These are phyloP conservation scores for Mnemiopsis leidyi DNA, from an alignment of 37 sponge, comb jelly and placozoan species.

Conservation along the genomic window DNA sequence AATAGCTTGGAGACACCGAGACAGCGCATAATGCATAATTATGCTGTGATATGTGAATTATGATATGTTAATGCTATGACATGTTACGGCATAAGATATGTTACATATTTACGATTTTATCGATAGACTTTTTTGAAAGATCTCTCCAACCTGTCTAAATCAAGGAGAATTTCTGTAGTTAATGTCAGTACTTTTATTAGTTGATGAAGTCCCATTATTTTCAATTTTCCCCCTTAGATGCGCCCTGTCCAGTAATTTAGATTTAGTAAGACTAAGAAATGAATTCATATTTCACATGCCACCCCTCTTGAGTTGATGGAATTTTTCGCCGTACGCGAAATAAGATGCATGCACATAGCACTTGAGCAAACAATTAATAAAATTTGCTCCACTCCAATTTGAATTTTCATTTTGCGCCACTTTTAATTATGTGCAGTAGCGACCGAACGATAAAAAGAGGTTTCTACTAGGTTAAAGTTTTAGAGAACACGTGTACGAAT, in stretches of 20 bases:
- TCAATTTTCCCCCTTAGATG: neutral
- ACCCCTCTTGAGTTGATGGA: too few species aligned
- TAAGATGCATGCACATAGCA: too few species aligned
- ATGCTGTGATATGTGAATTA: neutral
- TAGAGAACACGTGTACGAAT: too few species aligned
- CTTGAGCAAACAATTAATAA: too few species aligned
- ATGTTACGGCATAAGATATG: neutral
- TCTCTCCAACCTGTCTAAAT: neutral
- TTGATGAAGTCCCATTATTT: neutral
- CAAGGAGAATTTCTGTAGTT: neutral
- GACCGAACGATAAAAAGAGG: too few species aligned
- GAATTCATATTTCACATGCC: too few species aligned
- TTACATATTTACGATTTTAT: neutral
- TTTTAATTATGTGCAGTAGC: too few species aligned
- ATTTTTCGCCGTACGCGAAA: too few species aligned
- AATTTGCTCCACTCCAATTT: too few species aligned
- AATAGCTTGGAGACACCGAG: neutral
- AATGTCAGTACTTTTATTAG: neutral
- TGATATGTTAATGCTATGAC: neutral
- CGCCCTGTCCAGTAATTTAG: neutral
- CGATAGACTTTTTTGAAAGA: neutral
- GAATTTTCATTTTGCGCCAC: too few species aligned
- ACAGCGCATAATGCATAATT: neutral
- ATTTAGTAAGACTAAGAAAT: neutral
- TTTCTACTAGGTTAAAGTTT: too few species aligned